phyloP scores from a whole-genome alignment of 2,888 invertebrate genomes.

The Dolomedes plantarius region DNA sequence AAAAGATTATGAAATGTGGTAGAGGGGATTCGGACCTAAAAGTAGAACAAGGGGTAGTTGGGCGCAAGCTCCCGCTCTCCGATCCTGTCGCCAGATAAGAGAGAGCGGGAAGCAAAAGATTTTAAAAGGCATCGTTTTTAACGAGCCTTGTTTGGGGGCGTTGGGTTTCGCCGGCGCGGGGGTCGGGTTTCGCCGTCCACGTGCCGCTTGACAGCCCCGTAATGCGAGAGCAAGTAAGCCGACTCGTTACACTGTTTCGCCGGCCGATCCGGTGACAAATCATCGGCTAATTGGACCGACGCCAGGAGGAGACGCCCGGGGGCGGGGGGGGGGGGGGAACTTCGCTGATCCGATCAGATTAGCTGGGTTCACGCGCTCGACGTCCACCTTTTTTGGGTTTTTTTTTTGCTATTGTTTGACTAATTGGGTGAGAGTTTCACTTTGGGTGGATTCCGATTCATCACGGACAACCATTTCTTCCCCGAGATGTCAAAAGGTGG shows the following conservation, averaged over 20 bases:
- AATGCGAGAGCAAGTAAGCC: conserved; percentile 58
- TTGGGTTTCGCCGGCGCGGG: conserved; percentile 58
- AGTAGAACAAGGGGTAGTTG: conserved; percentile 17
- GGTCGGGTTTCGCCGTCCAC: conserved; percentile 60
- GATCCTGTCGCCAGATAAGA: background rate
- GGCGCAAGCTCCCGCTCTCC: background rate
- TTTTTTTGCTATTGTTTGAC: conserved; percentile 1
- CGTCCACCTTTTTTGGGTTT: background rate
- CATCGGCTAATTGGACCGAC: conserved; percentile 66
- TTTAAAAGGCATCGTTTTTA: conserved; percentile 70
- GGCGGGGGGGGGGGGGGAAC: background rate
- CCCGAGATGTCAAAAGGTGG: background rate
- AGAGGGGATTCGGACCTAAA: conserved; percentile 24
- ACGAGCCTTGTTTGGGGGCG: conserved; percentile 69
- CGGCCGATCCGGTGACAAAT: conserved; percentile 66
- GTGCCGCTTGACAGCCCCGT: conserved; percentile 58
- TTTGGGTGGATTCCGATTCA: conserved; percentile 8
- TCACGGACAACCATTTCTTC: background rate
- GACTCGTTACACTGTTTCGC: conserved; percentile 59
- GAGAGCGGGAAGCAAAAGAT: conserved; percentile 25
- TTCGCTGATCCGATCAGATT: conserved; percentile 3
- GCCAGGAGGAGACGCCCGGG: background rate
- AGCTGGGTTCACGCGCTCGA: conserved; percentile 6
- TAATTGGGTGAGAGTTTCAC: conserved; percentile 9
- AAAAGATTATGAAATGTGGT: background rate